Evolutionary conservation across 2,888 invertebrate species (phyloP).

Genomic region (Lissonota sp.): DNA sequence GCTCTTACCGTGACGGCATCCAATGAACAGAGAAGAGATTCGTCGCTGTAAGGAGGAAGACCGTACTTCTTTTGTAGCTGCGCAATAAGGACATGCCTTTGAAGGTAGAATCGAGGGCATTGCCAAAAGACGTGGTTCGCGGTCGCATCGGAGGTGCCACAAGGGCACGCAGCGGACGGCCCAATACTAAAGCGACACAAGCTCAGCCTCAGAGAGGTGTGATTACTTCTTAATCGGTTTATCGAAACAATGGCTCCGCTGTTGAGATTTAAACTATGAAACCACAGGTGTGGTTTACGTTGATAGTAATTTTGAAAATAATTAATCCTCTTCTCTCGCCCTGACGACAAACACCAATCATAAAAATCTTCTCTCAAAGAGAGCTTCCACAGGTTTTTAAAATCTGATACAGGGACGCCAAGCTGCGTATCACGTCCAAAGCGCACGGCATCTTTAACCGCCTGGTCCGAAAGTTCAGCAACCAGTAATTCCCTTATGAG

Average conservation of each 20-base stretch:
- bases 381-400: conserved; percentile 18
- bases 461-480: conserved; percentile 56
- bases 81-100: background rate
- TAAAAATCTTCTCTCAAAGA: conserved; percentile 5
- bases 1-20: too few relatives aligned
- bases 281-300: conserved; percentile 20
- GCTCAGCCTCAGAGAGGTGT: conserved; percentile 38
- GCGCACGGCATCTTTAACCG: conserved; percentile 29
- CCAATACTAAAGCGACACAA: conserved; percentile 44
- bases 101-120: conserved; percentile 19
- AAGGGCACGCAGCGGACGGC: conserved; percentile 12
- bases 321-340: conserved; percentile 1
- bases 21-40: too few relatives aligned
- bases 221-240: conserved; percentile 33
- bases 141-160: conserved; percentile 38
- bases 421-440: conserved; percentile 18
- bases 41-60: too few relatives aligned
- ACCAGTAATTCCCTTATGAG: conserved; percentile 58
- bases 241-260: conserved; percentile 36
- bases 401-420: conserved; percentile 12
- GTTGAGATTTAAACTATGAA: background rate
- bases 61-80: too few relatives aligned
- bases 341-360: background rate
- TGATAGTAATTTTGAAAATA: conserved; percentile 6
- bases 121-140: conserved; percentile 50